phyloP scores from a whole-genome alignment of 2,797 vertebrate genomes.

The Uromys caudimaculatus region DNA sequence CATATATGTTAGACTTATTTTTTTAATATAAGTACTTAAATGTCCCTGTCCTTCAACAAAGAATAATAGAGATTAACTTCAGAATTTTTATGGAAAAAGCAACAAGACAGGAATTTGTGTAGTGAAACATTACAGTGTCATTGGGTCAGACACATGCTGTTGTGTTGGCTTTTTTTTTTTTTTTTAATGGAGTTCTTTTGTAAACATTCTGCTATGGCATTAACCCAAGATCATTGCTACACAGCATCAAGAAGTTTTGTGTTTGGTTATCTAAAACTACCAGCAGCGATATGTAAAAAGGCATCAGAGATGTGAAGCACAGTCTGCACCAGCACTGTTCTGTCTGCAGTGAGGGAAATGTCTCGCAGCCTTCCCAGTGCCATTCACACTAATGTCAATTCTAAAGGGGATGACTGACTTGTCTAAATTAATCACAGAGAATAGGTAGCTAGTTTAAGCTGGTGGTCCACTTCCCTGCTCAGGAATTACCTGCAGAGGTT shows the following conservation, averaged over 20 bases:
- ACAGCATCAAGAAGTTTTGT: constrained; percentile 54
- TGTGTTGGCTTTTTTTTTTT: constrained; percentile 63
- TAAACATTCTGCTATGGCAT: constrained; percentile 58
- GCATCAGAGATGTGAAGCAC: neutral
- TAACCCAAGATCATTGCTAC: constrained; percentile 46
- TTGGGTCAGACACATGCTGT: constrained; percentile 62
- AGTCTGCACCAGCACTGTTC: neutral
- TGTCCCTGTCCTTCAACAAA: neutral
- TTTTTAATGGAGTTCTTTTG: constrained; percentile 50
- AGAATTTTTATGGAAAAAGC: constrained; percentile 65
- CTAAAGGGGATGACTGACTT: neutral
- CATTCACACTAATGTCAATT: constrained; percentile 5
- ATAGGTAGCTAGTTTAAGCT: neutral
- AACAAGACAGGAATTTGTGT: constrained; percentile 67
- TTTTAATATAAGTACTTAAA: constrained; percentile 25
- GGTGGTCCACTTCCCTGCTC: neutral
- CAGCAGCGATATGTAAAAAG: neutral
- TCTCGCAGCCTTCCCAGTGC: neutral
- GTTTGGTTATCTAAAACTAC: constrained; percentile 25
- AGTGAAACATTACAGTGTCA: constrained; percentile 55
- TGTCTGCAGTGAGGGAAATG: neutral
- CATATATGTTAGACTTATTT: neutral
- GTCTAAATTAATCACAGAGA: constrained; percentile 36
- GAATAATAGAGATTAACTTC: constrained; percentile 56
- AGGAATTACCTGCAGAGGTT: neutral